Conservation (phyloP, 1,140 invertebrate genomes). For the Diachasma alloeum region DNA sequence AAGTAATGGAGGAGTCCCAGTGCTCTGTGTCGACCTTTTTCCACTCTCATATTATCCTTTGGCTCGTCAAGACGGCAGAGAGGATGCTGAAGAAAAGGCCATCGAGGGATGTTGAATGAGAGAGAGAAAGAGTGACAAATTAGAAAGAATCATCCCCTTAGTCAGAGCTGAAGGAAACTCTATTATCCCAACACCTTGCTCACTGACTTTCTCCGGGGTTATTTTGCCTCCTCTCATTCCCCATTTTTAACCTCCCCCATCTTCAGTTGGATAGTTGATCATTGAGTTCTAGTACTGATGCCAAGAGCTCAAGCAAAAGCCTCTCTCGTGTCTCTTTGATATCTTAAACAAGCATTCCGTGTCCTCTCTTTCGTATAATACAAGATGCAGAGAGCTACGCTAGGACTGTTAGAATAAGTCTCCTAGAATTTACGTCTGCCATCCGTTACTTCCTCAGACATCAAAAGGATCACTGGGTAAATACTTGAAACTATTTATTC, state of each 20-base stretch:
- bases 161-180: conserved; percentile 45
- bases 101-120: neutral
- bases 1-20: conserved; percentile 52
- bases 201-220: neutral
- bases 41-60: conserved; percentile 52
- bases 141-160: conserved; percentile 44
- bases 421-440: neutral
- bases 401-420: conserved; percentile 11
- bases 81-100: neutral
- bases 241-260: neutral
- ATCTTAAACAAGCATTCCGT: conserved; percentile 3
- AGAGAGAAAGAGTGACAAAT: conserved; percentile 29
- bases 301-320: neutral
- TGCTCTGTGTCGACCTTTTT: conserved; percentile 18
- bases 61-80: conserved; percentile 12
- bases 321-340: neutral
- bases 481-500: neutral
- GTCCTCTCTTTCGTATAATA: neutral
- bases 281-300: neutral
- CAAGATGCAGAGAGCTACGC: conserved; percentile 12
- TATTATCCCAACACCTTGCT: conserved; percentile 44
- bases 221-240: neutral
- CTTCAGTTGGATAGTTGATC: neutral
- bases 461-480: neutral
- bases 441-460: neutral